These are phyloP conservation scores for Vanacampus margaritifer DNA, from an alignment of 2,113 vertebrate genomes.

Conservation along the genomic window DNA sequence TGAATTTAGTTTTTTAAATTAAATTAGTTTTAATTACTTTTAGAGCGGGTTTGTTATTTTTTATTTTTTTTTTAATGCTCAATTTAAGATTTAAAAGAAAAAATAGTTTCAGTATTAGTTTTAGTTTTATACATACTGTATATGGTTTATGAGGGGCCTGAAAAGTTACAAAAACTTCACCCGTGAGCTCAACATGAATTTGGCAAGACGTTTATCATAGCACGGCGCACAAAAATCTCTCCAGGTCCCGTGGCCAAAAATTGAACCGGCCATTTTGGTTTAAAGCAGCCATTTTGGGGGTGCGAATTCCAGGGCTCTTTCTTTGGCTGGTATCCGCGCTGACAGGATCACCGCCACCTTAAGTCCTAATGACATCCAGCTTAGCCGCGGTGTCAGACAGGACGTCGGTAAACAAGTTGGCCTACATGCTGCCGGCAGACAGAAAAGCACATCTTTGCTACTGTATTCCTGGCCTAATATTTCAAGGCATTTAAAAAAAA, in stretches of 20 bases:
- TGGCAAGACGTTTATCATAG: too few relatives aligned
- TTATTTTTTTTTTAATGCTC: too few relatives aligned
- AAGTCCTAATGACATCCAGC: constrained; percentile 76
- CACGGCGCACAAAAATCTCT: too few relatives aligned
- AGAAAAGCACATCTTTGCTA: constrained; percentile 30
- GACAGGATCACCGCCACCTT: constrained; percentile 73
- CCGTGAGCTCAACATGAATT: too few relatives aligned
- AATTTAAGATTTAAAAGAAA: too few relatives aligned
- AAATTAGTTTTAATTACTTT: not conserved
- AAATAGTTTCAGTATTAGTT: too few relatives aligned
- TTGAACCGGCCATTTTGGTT: not conserved
- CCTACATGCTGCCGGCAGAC: constrained; percentile 57
- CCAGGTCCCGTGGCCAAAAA: too few relatives aligned
- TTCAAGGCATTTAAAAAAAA: constrained; percentile 41
- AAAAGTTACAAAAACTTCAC: too few relatives aligned
- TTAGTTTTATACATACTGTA: too few relatives aligned
- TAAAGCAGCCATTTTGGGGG: not conserved
- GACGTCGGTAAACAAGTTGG: constrained; percentile 68
- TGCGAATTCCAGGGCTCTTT: not conserved
- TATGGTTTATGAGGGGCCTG: too few relatives aligned
- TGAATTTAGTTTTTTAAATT: too few relatives aligned
- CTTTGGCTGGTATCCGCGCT: constrained; percentile 30
- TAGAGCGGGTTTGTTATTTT: too few relatives aligned
- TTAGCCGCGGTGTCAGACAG: constrained; percentile 72
- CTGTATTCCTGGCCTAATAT: constrained; percentile 33